A percentile compares a stretch with the other conserved stretches of the same genome.
phyloP scores from a whole-genome alignment of 2,888 invertebrate genomes.

The Drosophila rellima region DNA sequence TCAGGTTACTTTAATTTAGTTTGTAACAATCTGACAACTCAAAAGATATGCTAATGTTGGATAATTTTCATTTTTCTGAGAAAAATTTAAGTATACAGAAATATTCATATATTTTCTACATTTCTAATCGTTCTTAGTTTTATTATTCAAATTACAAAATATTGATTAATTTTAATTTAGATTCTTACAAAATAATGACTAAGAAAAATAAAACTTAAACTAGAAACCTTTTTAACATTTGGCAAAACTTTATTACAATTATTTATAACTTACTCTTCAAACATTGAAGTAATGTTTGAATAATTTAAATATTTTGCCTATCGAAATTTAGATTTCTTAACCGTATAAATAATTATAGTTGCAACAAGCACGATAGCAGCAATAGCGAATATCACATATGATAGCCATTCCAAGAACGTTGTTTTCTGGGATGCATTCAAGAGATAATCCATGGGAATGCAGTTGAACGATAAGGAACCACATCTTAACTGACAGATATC shows the following conservation, averaged over 20 bases:
- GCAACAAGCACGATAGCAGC: neutral
- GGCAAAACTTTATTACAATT: neutral
- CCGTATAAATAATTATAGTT: neutral
- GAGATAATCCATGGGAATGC: constrained; percentile 12
- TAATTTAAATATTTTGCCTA: neutral
- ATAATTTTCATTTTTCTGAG: too few relatives aligned
- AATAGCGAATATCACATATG: neutral
- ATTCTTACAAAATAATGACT: too few relatives aligned
- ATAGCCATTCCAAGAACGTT: neutral
- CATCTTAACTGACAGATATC: constrained; percentile 24
- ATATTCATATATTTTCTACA: too few relatives aligned
- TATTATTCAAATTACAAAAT: too few relatives aligned
- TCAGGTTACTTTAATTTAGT: constrained; percentile 2
- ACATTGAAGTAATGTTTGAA: neutral
- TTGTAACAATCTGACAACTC: neutral
- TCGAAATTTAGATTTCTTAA: neutral
- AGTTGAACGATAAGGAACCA: constrained; percentile 4
- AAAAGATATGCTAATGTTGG: too few relatives aligned
- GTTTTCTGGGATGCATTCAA: neutral
- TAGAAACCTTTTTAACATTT: neutral
- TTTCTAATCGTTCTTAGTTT: too few relatives aligned
- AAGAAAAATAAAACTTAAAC: too few relatives aligned
- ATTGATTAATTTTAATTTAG: too few relatives aligned
- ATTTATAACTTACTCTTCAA: neutral
- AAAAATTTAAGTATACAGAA: too few relatives aligned